Evolutionary conservation across 2,888 invertebrate genomes (phyloP), one percentile per base, ranked within the genome.

Genomic region (Leptothorax acervorum): DNA sequence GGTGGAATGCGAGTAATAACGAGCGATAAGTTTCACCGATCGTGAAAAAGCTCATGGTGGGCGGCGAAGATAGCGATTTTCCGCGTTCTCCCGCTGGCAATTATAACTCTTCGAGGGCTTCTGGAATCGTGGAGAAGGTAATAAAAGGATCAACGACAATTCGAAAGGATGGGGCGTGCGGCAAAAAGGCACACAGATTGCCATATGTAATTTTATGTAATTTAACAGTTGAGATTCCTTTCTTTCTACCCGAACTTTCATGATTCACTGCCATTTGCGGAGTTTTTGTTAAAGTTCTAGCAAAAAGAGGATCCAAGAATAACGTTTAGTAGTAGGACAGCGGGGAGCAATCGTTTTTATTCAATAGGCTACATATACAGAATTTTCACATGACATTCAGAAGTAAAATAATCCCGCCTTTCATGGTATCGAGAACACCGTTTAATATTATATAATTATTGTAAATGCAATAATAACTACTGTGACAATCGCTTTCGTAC

Each of bases 181-280:
- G 45, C 78, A 84, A 84, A 87, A 88, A 86, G 85, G 62, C 66
- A 60, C 73, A 78, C 57, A 28, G 79, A 89, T 48, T 74, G 31
- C 45, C 55, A 15, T 68, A 66, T 84, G 91, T 91, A 91, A 91
- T 91, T 91, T 91, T 89, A 91, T 86, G 85, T 87, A 89, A 90
- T 89, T 91, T 91, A 88, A 90, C 88, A 91, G 90, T 85, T 82
- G 86, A 86, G 86, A 91, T 91, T 89, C 89, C 48, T 65, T 70
- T 65, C 39, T 70, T 84, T 65, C 75, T 18, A 31, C 35, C 60
- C 23, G 3, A 68, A 68, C 78, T 78, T 53, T 78, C 48, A 55
- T 9, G 70, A 78, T 71, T 84, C 53, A 62, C 55, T 42, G 18
- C 68, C n/a, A 18, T 51, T 60, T 51, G 65, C 23, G 9, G 42